A percentile compares a stretch with the other conserved stretches of the same genome.
Evolutionary conservation across 1,140 invertebrate genomes (phyloP).

Genomic region (Vollenhovia emeryi): DNA sequence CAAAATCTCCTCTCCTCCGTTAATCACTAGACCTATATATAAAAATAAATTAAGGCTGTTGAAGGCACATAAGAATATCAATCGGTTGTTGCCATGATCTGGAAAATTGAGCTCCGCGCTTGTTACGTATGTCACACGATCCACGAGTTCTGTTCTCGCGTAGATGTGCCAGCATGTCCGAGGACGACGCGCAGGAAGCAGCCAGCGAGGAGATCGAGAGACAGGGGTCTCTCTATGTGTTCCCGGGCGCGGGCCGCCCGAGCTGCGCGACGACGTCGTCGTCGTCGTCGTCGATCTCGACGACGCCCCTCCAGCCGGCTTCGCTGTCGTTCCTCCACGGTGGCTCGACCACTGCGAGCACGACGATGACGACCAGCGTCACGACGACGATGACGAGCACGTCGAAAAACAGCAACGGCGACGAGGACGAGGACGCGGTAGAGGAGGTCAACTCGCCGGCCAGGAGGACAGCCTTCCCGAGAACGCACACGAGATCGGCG

Average conservation of each 20-base stretch:
- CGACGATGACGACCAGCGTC: background rate
- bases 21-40: background rate
- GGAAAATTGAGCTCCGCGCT: background rate
- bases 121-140: slow-evolving; percentile 2
- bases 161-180: slow-evolving; percentile 84
- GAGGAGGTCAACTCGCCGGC: slow-evolving; percentile 58
- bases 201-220: slow-evolving; percentile 79
- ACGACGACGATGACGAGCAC: slow-evolving; percentile 11
- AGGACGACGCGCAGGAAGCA: slow-evolving; percentile 79
- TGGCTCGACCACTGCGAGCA: background rate
- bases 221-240: slow-evolving; percentile 80
- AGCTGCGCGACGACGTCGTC: slow-evolving; percentile 9
- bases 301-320: background rate
- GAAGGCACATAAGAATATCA: background rate
- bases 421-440: slow-evolving; percentile 68
- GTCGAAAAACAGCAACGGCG: slow-evolving; percentile 44
- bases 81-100: background rate
- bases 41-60: background rate
- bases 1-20: background rate
- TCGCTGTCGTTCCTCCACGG: background rate
- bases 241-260: slow-evolving; percentile 71
- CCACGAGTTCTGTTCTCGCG: background rate
- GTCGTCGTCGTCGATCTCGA: slow-evolving; percentile 9
- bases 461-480: slow-evolving; percentile 75
- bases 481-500: slow-evolving; percentile 90